Percentiles rank a stretch among this genome's conserved stretches.
These are phyloP conservation scores for Apis dorsata DNA, from an alignment of 1,140 invertebrate species.

Conservation along the genomic window DNA sequence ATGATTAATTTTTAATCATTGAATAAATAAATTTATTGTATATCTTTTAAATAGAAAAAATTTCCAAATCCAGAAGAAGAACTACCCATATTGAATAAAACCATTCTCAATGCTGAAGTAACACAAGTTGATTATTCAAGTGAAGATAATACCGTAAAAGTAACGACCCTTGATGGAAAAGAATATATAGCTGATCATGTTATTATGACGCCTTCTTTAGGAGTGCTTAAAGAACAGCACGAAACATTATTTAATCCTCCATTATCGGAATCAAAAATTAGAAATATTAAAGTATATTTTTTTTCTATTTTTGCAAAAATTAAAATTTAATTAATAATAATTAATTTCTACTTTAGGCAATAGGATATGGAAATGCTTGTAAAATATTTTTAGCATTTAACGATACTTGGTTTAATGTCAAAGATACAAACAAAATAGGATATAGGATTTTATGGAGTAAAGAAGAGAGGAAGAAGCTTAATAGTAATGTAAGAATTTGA, in stretches of 20 bases:
- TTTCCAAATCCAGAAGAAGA: constrained; percentile 64
- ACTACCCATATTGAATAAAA: constrained; percentile 69
- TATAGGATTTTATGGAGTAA: constrained; percentile 81
- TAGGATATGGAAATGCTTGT: constrained; percentile 82
- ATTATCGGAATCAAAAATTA: constrained; percentile 69
- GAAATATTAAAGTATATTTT: constrained; percentile 68
- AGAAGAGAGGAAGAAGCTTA: constrained; percentile 74
- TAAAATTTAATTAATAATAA: background rate
- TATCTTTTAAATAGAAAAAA: constrained; percentile 66
- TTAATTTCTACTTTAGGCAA: constrained; percentile 66
- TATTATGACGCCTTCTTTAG: constrained; percentile 78
- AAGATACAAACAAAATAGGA: constrained; percentile 52
- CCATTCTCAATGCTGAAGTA: constrained; percentile 71
- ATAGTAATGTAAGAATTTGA: constrained; percentile 40
- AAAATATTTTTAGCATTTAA: constrained; percentile 87
- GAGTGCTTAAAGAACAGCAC: constrained; percentile 76
- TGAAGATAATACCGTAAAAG: constrained; percentile 57
- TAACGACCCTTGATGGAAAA: constrained; percentile 70
- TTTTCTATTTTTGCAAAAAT: background rate
- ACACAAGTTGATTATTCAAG: constrained; percentile 66
- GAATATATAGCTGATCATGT: constrained; percentile 73
- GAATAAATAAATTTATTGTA: background rate
- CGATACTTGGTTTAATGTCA: constrained; percentile 82
- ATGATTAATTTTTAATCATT: background rate
- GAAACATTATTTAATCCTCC: constrained; percentile 73